A percentile compares a stretch with the other conserved stretches of the same genome.
Conservation (phyloP, 2,888 invertebrate species). For the Octonoba sinensis region DNA sequence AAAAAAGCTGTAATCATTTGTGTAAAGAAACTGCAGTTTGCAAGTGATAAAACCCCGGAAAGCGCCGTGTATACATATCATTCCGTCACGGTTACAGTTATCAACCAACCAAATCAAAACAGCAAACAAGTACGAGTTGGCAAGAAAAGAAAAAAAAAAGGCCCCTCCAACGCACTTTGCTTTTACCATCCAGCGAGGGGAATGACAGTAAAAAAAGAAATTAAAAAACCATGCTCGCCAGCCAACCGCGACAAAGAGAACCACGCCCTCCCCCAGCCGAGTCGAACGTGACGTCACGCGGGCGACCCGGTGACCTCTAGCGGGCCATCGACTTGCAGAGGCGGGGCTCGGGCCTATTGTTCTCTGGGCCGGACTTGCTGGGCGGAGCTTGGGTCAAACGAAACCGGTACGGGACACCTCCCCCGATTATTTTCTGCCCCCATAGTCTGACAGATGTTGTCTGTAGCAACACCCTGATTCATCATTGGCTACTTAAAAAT, state of each 20-base stretch:
- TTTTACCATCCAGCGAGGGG: too few species aligned
- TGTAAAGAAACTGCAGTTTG: too few species aligned
- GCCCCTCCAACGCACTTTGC: background rate
- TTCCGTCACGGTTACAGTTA: background rate
- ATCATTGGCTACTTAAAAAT: too few species aligned
- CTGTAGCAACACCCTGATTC: constrained; percentile 4
- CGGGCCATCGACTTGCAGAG: constrained; percentile 34
- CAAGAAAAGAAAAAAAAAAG: background rate
- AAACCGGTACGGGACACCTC: constrained; percentile 22
- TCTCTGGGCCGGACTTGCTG: constrained; percentile 22
- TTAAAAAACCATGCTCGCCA: background rate
- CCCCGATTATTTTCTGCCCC: constrained; percentile 14
- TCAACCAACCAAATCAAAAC: background rate
- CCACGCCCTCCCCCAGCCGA: constrained; percentile 28
- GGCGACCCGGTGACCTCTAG: constrained; percentile 34
- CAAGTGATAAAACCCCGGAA: too few species aligned
- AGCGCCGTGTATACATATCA: too few species aligned
- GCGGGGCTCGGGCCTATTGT: constrained; percentile 29
- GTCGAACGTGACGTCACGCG: constrained; percentile 40
- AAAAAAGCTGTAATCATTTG: too few species aligned
- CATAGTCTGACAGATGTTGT: background rate
- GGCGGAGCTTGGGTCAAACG: constrained; percentile 25
- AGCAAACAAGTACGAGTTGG: background rate
- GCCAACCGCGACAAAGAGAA: constrained; percentile 35
- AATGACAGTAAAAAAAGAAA: too few species aligned